Base-by-base conservation (phyloP, 2,888 invertebrate species). In the Pterostichus niger region DNA sequence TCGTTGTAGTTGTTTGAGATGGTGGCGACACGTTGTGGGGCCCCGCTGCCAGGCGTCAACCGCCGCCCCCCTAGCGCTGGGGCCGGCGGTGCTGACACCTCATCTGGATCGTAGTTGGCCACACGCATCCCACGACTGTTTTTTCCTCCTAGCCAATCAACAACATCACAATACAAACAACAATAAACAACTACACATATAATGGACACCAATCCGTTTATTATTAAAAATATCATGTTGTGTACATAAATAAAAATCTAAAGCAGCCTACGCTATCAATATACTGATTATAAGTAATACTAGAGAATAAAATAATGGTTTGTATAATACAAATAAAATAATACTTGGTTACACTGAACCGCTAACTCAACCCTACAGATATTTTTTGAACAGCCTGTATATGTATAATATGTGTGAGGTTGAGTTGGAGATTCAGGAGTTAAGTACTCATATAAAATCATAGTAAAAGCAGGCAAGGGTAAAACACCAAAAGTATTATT, bases 1-100 rank as follows among this genome's bases (percentile, higher is more conserved):
- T 98, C 98, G 90, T 96, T 98, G 91, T 97, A 97, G 90, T 96
- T 96, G 87, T 95, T 94, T 86, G 94, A 93, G 89, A 96, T 96
- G 87, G 96, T 96, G 46, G 96, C 94, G 82, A 96, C 95, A 59
- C 95, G 93, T 87, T 95, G 94, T 44, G 94, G 93, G 76, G 93
- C 93, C 24, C 24, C 24, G 61, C 93, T 87, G 84, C 88, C 86
- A 85, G 71, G 87, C 84, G 10, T 86, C 85, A 79, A 64, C 71
- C 77, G 15, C 76, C 84, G 52, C 35, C 76, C 54, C 59, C n/a
- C 86, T 61, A 73, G 84, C 35, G 49, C 44, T 15, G 44, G 52
- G 2, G 76, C 87, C 81, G 88, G 88, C 6, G 88, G 88, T 44
- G 88, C 88, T 85, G 91, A 92, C 9, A 93, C 93, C 88, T 94